Conservation (phyloP, 92 coral and sea anemone genomes). For the Scolanthus callimorphus region DNA sequence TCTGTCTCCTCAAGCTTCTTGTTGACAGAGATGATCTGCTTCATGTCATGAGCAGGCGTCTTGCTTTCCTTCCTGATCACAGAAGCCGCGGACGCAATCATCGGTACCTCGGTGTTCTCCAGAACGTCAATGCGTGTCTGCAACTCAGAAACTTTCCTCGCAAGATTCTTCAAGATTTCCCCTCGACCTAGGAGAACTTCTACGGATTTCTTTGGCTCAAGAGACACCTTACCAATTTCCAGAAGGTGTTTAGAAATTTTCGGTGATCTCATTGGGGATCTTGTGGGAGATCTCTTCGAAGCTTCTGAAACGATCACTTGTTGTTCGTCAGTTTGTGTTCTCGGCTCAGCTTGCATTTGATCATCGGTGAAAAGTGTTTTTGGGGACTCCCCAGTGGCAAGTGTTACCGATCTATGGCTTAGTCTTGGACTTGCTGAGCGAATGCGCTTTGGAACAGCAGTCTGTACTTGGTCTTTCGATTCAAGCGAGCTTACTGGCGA, state of each 20-base stretch:
- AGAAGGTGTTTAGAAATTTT: neutral
- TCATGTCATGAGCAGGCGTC: conserved; percentile 92
- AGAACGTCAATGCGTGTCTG: conserved; percentile 71
- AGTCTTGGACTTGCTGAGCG: conserved; percentile 34
- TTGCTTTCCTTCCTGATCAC: conserved; percentile 69
- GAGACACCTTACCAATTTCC: neutral
- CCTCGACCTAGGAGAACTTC: conserved; percentile 19
- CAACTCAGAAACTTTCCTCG: conserved; percentile 57
- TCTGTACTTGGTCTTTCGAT: neutral
- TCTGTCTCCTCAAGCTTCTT: conserved; percentile 82
- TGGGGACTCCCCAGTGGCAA: neutral
- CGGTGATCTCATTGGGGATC: conserved; percentile 1
- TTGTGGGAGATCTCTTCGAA: neutral
- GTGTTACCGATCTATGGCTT: neutral
- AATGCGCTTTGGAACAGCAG: conserved; percentile 12
- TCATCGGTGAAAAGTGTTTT: neutral
- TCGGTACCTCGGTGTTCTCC: conserved; percentile 31
- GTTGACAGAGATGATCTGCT: conserved; percentile 71
- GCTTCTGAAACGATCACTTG: neutral
- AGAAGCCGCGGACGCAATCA: conserved; percentile 56
- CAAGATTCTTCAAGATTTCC: conserved; percentile 37
- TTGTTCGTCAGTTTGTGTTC: neutral
- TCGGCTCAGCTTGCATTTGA: neutral
- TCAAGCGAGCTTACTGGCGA: neutral
- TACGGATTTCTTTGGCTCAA: conserved; percentile 24